Evolutionary conservation across 2,888 invertebrate species (phyloP).

Genomic region (Acanthopleura granulata): DNA sequence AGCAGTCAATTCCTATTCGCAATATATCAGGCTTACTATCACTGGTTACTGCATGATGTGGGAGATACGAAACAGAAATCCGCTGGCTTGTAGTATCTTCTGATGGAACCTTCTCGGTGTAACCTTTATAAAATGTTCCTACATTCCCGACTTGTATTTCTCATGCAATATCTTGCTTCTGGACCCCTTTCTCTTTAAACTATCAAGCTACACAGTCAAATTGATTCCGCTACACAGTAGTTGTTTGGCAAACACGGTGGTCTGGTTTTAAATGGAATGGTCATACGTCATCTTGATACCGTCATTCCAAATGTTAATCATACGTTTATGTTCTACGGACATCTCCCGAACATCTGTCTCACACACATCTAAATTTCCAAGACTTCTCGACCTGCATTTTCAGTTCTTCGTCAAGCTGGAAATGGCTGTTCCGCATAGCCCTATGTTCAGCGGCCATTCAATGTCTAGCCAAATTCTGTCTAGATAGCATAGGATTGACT

Average conservation of each 20-base stretch:
- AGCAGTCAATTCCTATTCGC: conserved; percentile 20
- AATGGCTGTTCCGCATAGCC: not conserved
- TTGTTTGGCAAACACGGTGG: not conserved
- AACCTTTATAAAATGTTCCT: not conserved
- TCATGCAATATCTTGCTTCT: not conserved
- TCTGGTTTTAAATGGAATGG: not conserved
- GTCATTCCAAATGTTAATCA: not conserved
- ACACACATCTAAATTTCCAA: not conserved
- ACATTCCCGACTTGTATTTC: not conserved
- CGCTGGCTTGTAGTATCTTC: not conserved
- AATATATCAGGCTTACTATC: conserved; percentile 14
- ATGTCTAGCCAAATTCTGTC: not conserved
- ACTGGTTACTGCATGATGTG: conserved; percentile 17
- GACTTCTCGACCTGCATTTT: not conserved
- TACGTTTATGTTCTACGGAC: not conserved
- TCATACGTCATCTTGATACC: not conserved
- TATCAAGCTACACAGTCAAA: not conserved
- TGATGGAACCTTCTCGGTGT: conserved; percentile 11
- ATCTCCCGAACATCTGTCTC: not conserved
- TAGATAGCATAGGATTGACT: not conserved
- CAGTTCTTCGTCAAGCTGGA: not conserved
- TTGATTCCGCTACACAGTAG: not conserved
- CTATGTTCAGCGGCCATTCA: not conserved
- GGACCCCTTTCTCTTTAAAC: not conserved
- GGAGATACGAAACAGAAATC: conserved; percentile 19